These are phyloP conservation scores for Melanotaenia boesemani DNA, from an alignment of 2,797 vertebrate genomes.

Conservation along the genomic window DNA sequence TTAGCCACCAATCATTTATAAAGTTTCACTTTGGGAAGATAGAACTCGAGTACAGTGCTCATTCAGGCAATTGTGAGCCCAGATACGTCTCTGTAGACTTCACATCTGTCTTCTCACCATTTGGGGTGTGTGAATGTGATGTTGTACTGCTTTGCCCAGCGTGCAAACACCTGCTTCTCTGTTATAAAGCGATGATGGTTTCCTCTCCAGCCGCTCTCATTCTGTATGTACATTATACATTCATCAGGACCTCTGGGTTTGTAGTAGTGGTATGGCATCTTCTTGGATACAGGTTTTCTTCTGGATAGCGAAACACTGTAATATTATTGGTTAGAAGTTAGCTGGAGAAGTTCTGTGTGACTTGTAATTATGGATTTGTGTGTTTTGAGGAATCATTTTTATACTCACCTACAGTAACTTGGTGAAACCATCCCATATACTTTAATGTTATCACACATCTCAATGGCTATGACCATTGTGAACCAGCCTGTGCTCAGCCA, in stretches of 20 bases:
- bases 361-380: not conserved
- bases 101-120: slow-evolving; percentile 80
- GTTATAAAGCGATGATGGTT: slow-evolving; percentile 99
- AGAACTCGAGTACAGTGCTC: slow-evolving; percentile 3
- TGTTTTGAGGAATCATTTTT: not conserved
- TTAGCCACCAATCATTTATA: slow-evolving; percentile 6
- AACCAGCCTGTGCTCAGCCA: slow-evolving; percentile 99
- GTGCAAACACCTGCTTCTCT: slow-evolving; percentile 95
- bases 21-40: not conserved
- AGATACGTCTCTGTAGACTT: not conserved
- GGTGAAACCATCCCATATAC: slow-evolving; percentile 98
- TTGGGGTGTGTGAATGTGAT: slow-evolving; percentile 92
- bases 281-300: slow-evolving; percentile 82
- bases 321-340: not conserved
- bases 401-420: slow-evolving; percentile 91
- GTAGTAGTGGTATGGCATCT: slow-evolving; percentile 97
- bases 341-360: not conserved
- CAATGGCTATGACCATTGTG: slow-evolving; percentile 97
- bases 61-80: not conserved
- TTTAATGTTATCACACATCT: slow-evolving; percentile 92
- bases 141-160: slow-evolving; percentile 94
- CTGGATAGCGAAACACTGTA: slow-evolving; percentile 57
- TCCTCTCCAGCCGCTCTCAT: slow-evolving; percentile 89
- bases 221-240: slow-evolving; percentile 92
- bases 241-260: slow-evolving; percentile 94